Evolutionary conservation across 2,888 invertebrate genomes (phyloP).

Genomic region (Torymus auratus): DNA sequence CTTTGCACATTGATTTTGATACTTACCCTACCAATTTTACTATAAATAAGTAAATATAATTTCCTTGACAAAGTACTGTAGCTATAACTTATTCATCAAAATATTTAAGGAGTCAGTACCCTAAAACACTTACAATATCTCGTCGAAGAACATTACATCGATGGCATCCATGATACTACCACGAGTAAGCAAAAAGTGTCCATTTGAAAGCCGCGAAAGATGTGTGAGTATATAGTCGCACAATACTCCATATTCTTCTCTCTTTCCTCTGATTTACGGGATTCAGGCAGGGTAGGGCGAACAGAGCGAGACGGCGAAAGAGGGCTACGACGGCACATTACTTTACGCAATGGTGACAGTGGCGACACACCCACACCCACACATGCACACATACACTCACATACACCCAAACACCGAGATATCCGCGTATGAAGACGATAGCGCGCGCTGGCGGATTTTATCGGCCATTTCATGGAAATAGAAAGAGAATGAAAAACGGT

Average conservation of each 20-base stretch:
- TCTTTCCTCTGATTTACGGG: neutral
- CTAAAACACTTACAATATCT: too few species aligned
- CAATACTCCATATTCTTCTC: neutral
- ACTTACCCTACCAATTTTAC: too few species aligned
- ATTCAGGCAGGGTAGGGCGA: neutral
- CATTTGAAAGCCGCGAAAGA: constrained; percentile 7
- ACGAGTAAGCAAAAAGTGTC: constrained; percentile 5
- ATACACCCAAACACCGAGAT: constrained; percentile 14
- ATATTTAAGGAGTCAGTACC: too few species aligned
- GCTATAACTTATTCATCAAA: too few species aligned
- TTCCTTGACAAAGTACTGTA: too few species aligned
- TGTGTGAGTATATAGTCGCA: constrained; percentile 6
- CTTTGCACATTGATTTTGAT: too few species aligned
- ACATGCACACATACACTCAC: too few species aligned
- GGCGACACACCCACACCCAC: too few species aligned
- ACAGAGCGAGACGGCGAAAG: neutral
- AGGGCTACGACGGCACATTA: constrained; percentile 25
- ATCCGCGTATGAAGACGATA: constrained; percentile 57
- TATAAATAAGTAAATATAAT: too few species aligned
- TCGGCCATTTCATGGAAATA: constrained; percentile 63
- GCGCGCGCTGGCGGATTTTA: constrained; percentile 56
- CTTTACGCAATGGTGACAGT: constrained; percentile 34
- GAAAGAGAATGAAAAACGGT: constrained; percentile 60
- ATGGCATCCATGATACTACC: neutral
- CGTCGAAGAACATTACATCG: neutral